A percentile compares a stretch with the other conserved stretches of the same genome.
Conservation (phyloP, 2,888 invertebrate genomes). For the Phyllotreta cruciferae region DNA sequence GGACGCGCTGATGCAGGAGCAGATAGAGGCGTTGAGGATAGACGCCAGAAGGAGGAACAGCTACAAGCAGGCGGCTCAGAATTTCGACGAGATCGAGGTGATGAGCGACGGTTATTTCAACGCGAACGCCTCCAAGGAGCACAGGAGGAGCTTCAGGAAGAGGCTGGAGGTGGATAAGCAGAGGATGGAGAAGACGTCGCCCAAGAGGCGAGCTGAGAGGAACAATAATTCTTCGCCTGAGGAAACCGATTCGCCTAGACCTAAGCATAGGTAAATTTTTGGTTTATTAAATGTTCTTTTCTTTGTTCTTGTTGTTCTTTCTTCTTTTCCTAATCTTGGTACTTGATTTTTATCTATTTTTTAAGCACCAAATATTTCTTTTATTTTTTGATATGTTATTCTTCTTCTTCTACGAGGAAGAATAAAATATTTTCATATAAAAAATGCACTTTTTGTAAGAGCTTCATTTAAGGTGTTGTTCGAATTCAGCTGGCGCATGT, state of each 20-base stretch:
- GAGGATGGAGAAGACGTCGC: slow-evolving; percentile 50
- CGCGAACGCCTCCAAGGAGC: slow-evolving; percentile 44
- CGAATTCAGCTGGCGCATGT: background rate
- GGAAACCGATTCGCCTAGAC: slow-evolving; percentile 55
- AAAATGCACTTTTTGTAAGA: background rate
- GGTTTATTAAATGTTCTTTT: background rate
- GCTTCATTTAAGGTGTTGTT: background rate
- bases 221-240: slow-evolving; percentile 51
- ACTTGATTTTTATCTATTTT: too few species aligned
- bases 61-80: slow-evolving; percentile 56
- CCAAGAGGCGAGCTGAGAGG: slow-evolving; percentile 51
- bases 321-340: slow-evolving; percentile 9
- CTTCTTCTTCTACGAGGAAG: background rate
- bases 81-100: slow-evolving; percentile 55
- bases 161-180: slow-evolving; percentile 51
- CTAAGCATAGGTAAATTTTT: slow-evolving; percentile 51
- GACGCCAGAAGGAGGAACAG: slow-evolving; percentile 56
- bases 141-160: slow-evolving; percentile 47
- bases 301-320: background rate
- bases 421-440: background rate
- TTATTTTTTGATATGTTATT: too few species aligned
- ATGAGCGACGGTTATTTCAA: slow-evolving; percentile 41
- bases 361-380: too few species aligned
- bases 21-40: slow-evolving; percentile 53
- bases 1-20: slow-evolving; percentile 55